Percentiles rank a stretch among this genome's conserved stretches.
Conservation (phyloP, 2,888 invertebrate species). For the Acanthosepion lycidas region DNA sequence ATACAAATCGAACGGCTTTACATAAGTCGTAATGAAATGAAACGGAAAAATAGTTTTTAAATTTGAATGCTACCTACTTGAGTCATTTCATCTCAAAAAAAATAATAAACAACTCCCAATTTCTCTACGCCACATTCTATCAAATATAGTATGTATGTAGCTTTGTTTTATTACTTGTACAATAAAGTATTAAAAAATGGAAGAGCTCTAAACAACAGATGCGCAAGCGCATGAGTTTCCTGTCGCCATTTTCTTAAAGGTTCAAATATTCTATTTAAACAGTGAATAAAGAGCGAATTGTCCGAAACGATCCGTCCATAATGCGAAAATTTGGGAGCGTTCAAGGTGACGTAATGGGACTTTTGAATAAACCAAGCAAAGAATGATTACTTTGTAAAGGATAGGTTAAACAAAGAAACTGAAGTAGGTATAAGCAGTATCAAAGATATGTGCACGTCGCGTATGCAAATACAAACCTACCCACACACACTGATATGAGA, state of each 20-base stretch:
- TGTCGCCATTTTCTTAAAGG: neutral
- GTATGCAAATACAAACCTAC: neutral
- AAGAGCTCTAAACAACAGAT: neutral
- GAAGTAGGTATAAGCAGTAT: neutral
- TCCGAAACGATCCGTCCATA: neutral
- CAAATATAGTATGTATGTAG: neutral
- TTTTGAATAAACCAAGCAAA: neutral
- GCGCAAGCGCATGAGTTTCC: neutral
- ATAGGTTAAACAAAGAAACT: neutral
- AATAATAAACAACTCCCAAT: too few relatives aligned
- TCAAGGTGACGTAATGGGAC: neutral
- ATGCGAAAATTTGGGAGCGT: neutral
- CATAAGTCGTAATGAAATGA: too few relatives aligned
- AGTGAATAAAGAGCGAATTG: constrained; percentile 12
- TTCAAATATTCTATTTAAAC: neutral
- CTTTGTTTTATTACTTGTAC: neutral
- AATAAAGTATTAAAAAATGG: neutral
- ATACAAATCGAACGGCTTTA: too few relatives aligned
- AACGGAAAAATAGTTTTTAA: too few relatives aligned
- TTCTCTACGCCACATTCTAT: neutral
- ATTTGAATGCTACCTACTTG: too few relatives aligned
- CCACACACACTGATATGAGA: neutral
- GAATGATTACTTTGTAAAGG: neutral
- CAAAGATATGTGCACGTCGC: neutral
- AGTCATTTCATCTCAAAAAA: too few relatives aligned